Evolutionary conservation across 2,888 invertebrate species (phyloP).

Genomic region (Drosophila anomelani): DNA sequence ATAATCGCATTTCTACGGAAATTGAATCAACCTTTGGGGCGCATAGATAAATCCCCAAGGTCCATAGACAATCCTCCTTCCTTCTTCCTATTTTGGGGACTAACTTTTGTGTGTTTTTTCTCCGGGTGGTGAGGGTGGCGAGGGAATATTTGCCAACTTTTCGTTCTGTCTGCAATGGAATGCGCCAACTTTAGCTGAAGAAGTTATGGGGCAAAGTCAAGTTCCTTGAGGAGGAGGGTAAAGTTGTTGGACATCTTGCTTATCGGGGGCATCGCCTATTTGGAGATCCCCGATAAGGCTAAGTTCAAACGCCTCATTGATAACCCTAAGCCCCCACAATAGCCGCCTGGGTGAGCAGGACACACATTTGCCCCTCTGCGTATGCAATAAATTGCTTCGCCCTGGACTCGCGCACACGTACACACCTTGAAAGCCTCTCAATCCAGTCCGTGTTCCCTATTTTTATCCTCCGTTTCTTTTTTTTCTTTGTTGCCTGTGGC

Average conservation of each 20-base stretch:
- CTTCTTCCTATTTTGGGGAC: conserved; percentile 8
- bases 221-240: conserved; percentile 17
- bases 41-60: conserved; percentile 30
- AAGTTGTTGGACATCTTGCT: conserved; percentile 48
- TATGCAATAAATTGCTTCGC: conserved; percentile 73
- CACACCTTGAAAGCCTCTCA: conserved; percentile 51
- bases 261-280: conserved; percentile 33
- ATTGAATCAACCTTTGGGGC: conserved; percentile 39
- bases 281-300: conserved; percentile 37
- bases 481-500: conserved; percentile 25
- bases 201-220: conserved; percentile 60
- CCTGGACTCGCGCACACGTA: conserved; percentile 43
- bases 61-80: conserved; percentile 24
- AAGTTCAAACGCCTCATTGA: conserved; percentile 64
- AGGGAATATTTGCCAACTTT: conserved; percentile 63
- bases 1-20: conserved; percentile 37
- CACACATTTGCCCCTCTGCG: conserved; percentile 40
- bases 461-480: neutral
- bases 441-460: conserved; percentile 2
- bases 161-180: conserved; percentile 56
- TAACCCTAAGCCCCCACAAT: conserved; percentile 55
- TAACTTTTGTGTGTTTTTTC: conserved; percentile 33
- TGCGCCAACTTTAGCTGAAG: conserved; percentile 42
- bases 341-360: conserved; percentile 55
- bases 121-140: conserved; percentile 11